Percentiles rank a stretch among this genome's conserved stretches.
Evolutionary conservation across 2,888 invertebrate genomes (phyloP).

Genomic region (Plusia festucae): DNA sequence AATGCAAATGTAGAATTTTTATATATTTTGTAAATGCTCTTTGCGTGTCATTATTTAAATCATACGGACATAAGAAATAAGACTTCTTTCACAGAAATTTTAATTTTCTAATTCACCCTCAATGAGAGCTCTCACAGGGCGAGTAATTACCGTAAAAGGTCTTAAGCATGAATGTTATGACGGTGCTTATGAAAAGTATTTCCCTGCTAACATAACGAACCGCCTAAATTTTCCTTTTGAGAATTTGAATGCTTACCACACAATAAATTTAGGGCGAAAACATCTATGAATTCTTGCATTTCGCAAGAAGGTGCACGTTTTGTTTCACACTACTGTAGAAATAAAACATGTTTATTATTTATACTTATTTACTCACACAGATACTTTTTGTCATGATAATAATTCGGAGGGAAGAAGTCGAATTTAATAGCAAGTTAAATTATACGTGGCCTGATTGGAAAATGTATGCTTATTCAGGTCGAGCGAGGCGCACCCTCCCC

Average conservation of each 20-base stretch:
- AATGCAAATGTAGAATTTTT: too few species aligned
- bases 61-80: conserved; percentile 77
- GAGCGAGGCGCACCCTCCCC: conserved; percentile 76
- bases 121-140: conserved; percentile 66
- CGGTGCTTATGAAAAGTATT: conserved; percentile 88
- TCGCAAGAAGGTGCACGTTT: conserved; percentile 37
- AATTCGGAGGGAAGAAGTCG: conserved; percentile 88
- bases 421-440: conserved; percentile 89
- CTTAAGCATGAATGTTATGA: conserved; percentile 88
- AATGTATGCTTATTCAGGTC: conserved; percentile 89
- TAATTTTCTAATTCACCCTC: conserved; percentile 85
- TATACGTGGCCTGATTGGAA: conserved; percentile 89
- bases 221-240: conserved; percentile 76
- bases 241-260: conserved; percentile 81
- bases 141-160: conserved; percentile 88
- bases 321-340: conserved; percentile 56
- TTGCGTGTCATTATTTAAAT: conserved; percentile 50
- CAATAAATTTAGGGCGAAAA: conserved; percentile 75
- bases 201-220: conserved; percentile 74
- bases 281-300: conserved; percentile 67
- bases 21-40: too few species aligned
- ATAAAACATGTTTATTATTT: conserved; percentile 65
- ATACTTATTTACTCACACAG: conserved; percentile 63
- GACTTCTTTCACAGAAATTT: conserved; percentile 84
- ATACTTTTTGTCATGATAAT: conserved; percentile 85